Conservation (phyloP, 2,797 vertebrate genomes). For the Pempheris klunzingeri region DNA sequence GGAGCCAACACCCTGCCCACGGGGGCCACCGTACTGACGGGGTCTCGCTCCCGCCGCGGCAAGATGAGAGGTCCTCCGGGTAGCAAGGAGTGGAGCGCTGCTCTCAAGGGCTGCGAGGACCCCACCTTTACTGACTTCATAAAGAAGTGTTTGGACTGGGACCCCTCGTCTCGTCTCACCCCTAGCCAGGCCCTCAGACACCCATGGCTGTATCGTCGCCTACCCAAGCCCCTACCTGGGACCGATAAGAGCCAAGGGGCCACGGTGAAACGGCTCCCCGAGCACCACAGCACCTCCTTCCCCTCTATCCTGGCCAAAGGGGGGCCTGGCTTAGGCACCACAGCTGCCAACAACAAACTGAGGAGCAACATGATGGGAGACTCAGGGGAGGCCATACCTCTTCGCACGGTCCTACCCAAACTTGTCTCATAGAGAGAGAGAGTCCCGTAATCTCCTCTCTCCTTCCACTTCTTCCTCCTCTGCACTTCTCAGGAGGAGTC, state of each 20-base stretch:
- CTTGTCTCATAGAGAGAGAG: conserved; percentile 90
- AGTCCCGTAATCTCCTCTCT: conserved; percentile 61
- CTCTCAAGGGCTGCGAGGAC: conserved; percentile 95
- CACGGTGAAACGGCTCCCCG: conserved; percentile 85
- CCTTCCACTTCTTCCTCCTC: conserved; percentile 48
- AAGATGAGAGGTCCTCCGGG: conserved; percentile 93
- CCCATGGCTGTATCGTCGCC: conserved; percentile 94
- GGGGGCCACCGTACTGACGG: conserved; percentile 90
- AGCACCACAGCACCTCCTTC: conserved; percentile 90
- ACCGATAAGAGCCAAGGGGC: conserved; percentile 87
- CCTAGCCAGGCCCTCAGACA: conserved; percentile 94
- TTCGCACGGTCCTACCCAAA: conserved; percentile 96
- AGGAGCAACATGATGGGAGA: conserved; percentile 93
- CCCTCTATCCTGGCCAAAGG: conserved; percentile 92
- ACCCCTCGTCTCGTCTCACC: conserved; percentile 92
- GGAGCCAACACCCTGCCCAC: conserved; percentile 89
- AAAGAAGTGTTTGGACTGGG: conserved; percentile 97
- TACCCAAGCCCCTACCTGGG: conserved; percentile 85
- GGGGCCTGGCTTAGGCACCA: conserved; percentile 83
- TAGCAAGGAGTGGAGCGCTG: conserved; percentile 94
- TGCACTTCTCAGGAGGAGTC: conserved; percentile 80
- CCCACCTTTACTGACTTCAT: conserved; percentile 95
- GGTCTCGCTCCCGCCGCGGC: conserved; percentile 92
- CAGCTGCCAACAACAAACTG: conserved; percentile 91
- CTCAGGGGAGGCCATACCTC: conserved; percentile 88